Evolutionary conservation across 2,888 invertebrate species (phyloP).

Genomic region (Gerris lacustris): DNA sequence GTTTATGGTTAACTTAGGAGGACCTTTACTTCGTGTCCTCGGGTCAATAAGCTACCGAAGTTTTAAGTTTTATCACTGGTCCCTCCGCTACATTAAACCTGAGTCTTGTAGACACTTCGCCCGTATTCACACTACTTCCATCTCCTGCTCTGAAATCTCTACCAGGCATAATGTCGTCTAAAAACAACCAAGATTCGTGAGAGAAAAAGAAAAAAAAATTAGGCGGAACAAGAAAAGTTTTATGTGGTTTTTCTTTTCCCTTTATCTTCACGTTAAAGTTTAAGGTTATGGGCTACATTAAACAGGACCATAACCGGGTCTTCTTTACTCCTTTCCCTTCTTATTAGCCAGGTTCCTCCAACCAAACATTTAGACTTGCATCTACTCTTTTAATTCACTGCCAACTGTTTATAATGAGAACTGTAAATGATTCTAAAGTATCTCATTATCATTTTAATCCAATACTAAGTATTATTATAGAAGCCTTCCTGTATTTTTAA

Average conservation of each 20-base stretch:
- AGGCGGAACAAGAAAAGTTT: conserved; percentile 1
- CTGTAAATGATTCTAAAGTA: no score
- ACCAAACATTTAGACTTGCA: no score
- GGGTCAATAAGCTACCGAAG: neutral
- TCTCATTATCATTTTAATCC: no score
- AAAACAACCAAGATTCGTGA: neutral
- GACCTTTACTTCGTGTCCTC: neutral
- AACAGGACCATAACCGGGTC: neutral
- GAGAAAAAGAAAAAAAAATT: neutral
- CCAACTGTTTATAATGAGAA: no score
- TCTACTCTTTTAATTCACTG: no score
- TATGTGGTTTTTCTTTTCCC: neutral
- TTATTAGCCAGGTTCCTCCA: no score
- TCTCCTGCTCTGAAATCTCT: neutral
- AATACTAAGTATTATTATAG: no score
- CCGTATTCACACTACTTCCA: neutral
- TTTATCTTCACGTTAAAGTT: conserved; percentile 1
- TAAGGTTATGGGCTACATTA: neutral
- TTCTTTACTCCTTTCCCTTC: neutral
- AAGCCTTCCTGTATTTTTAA: no score
- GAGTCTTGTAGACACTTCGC: neutral
- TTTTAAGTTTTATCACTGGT: neutral
- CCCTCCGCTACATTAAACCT: neutral
- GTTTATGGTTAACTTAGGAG: no score
- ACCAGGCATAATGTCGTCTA: neutral